These are phyloP conservation scores for Atta colombica DNA, from an alignment of 1,140 invertebrate genomes.

Conservation along the genomic window DNA sequence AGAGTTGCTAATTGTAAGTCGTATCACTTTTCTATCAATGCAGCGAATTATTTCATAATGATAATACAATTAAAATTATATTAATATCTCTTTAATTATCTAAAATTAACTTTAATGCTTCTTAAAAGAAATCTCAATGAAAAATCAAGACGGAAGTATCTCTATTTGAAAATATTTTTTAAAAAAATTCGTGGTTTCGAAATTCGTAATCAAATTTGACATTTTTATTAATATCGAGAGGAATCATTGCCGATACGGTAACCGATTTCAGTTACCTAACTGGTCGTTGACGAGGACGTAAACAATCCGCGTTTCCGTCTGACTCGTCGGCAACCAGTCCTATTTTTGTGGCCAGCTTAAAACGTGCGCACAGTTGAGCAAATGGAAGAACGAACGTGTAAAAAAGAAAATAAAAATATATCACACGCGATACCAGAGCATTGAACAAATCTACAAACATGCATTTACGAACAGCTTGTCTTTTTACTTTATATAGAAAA, in stretches of 20 bases:
- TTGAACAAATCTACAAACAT: slow-evolving; percentile 1
- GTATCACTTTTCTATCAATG: no score
- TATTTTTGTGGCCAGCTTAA: slow-evolving; percentile 58
- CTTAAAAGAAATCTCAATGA: neutral
- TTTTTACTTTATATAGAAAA: neutral
- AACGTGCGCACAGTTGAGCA: slow-evolving; percentile 19
- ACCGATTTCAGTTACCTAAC: slow-evolving; percentile 62
- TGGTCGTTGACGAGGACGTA: slow-evolving; percentile 64
- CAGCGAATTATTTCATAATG: neutral
- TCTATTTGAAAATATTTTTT: neutral
- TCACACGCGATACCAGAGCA: neutral
- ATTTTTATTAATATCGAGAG: slow-evolving; percentile 52
- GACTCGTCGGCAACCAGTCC: slow-evolving; percentile 59
- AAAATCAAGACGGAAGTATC: neutral
- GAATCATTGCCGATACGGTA: slow-evolving; percentile 45
- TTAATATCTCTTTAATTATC: neutral
- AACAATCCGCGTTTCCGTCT: slow-evolving; percentile 70
- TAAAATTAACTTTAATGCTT: neutral
- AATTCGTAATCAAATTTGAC: slow-evolving; percentile 15
- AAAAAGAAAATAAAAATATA: slow-evolving; percentile 40
- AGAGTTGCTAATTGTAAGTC: no score
- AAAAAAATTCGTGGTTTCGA: neutral
- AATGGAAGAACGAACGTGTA: slow-evolving; percentile 9
- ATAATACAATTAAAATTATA: slow-evolving; percentile 19
- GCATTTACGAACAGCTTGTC: neutral